These are phyloP conservation scores for Zoanthus gigantus DNA, from an alignment of 92 coral and sea anemone genomes.

Conservation along the genomic window DNA sequence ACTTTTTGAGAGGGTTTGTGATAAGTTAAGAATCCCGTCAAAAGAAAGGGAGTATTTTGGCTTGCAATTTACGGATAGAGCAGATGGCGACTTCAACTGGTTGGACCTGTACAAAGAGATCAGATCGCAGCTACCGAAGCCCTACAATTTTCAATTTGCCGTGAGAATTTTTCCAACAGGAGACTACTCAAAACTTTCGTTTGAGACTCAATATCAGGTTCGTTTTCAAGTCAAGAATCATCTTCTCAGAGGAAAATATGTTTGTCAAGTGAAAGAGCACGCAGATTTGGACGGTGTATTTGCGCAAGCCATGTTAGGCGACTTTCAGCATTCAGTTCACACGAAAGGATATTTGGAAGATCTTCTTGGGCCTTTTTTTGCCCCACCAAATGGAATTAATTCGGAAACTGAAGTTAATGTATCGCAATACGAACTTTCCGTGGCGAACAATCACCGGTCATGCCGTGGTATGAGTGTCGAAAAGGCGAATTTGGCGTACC, in stretches of 20 bases:
- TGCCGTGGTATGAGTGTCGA: constrained; percentile 76
- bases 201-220: constrained; percentile 70
- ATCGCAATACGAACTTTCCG: constrained; percentile 80
- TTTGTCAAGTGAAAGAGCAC: constrained; percentile 76
- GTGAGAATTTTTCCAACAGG: constrained; percentile 82
- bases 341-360: constrained; percentile 88
- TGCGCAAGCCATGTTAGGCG: constrained; percentile 89
- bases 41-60: constrained; percentile 76
- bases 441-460: constrained; percentile 73
- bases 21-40: constrained; percentile 64
- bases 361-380: constrained; percentile 83
- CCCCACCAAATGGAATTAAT: constrained; percentile 93
- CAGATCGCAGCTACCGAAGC: constrained; percentile 83
- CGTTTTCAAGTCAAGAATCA: constrained; percentile 90
- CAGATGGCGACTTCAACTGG: constrained; percentile 96
- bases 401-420: constrained; percentile 78
- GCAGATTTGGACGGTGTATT: constrained; percentile 86
- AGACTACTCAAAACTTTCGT: constrained; percentile 57
- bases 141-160: constrained; percentile 91
- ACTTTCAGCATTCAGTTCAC: constrained; percentile 79
- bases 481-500: constrained; percentile 78
- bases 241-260: constrained; percentile 81
- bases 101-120: constrained; percentile 67
- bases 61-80: constrained; percentile 81
- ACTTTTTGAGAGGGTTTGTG: constrained; percentile 71